Conservation (phyloP, 1,140 invertebrate genomes). For the Rhyzopertha dominica region DNA sequence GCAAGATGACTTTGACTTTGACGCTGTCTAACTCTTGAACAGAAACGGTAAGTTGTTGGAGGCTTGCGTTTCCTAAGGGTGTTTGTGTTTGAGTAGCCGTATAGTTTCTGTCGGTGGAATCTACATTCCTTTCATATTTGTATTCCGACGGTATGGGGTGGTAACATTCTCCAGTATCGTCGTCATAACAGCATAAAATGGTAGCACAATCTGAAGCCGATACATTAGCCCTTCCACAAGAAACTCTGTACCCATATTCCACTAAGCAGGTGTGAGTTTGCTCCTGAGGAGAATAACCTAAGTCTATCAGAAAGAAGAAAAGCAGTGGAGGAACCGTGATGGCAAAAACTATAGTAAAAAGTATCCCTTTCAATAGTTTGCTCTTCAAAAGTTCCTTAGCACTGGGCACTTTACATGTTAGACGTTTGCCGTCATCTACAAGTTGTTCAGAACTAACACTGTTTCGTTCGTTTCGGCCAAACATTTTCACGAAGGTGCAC, state of each 20-base stretch:
- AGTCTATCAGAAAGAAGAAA: constrained; percentile 13
- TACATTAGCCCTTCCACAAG: constrained; percentile 29
- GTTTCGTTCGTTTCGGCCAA: too few species aligned
- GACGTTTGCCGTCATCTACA: too few species aligned
- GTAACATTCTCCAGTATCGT: constrained; percentile 25
- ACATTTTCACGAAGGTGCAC: too few species aligned
- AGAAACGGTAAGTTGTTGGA: constrained; percentile 1
- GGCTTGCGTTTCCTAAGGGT: constrained; percentile 9
- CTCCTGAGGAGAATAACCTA: constrained; percentile 6
- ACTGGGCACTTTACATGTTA: too few species aligned
- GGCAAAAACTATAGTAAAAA: constrained; percentile 10
- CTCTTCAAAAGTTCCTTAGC: constrained; percentile 14
- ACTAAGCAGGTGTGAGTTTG: constrained; percentile 24
- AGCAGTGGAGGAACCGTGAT: constrained; percentile 6
- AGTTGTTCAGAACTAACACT: too few species aligned
- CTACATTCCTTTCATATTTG: constrained; percentile 14
- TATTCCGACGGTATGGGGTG: constrained; percentile 36
- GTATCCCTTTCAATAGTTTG: constrained; percentile 11
- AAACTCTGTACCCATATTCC: constrained; percentile 24
- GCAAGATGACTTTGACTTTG: constrained; percentile 13
- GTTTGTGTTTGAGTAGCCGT: not conserved
- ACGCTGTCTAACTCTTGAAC: constrained; percentile 14
- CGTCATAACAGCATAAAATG: constrained; percentile 33
- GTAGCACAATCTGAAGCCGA: constrained; percentile 21
- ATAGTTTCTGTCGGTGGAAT: constrained; percentile 4